Conservation (phyloP, 2,888 invertebrate genomes). For the Dynastes tityus region DNA sequence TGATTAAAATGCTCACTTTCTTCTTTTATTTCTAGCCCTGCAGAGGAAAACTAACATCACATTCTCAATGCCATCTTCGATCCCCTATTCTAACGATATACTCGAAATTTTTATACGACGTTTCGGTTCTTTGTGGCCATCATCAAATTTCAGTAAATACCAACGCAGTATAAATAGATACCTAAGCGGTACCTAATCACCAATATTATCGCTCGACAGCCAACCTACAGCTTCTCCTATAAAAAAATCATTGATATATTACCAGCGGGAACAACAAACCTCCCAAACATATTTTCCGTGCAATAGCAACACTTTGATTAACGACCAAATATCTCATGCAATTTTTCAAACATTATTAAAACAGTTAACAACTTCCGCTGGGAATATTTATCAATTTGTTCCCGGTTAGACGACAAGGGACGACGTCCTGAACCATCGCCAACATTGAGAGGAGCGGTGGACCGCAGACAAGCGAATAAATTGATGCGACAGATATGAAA, state of each 20-base stretch:
- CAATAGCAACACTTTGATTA: slow-evolving; percentile 23
- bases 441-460: not conserved
- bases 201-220: not conserved
- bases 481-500: not conserved
- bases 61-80: too few relatives aligned
- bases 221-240: not conserved
- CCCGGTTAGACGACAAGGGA: not conserved
- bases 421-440: slow-evolving; percentile 1
- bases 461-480: not conserved
- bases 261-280: not conserved
- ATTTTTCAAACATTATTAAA: slow-evolving; percentile 38
- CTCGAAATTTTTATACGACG: too few relatives aligned
- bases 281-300: slow-evolving; percentile 7
- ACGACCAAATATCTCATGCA: slow-evolving; percentile 29
- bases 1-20: too few relatives aligned
- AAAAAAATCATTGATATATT: not conserved
- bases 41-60: too few relatives aligned
- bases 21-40: too few relatives aligned
- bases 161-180: too few relatives aligned
- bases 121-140: too few relatives aligned
- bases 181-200: not conserved
- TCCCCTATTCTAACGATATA: too few relatives aligned
- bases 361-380: slow-evolving; percentile 29
- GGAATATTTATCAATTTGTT: slow-evolving; percentile 36
- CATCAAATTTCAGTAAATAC: too few relatives aligned